Base-by-base conservation (phyloP, 2,797 vertebrate species). In the Adrianichthys oophorus region DNA sequence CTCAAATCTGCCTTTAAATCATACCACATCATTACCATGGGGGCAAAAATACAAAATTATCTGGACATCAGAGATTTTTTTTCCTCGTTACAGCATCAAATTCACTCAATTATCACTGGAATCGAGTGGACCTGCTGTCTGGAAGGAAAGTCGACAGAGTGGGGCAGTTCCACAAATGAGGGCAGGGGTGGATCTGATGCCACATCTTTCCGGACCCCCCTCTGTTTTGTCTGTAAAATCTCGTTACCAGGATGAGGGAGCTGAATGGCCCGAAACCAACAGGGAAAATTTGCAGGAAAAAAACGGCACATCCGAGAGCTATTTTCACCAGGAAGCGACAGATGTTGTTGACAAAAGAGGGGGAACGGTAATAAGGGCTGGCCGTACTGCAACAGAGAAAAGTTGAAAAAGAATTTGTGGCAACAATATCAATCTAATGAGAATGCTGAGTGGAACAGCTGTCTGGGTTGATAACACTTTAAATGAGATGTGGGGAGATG, bases 321-420 rank as follows among this genome's bases (percentile, higher is more conserved):
- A 0, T 62, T 70, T 68, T 51, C 18, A 5, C 53, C 32, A 49
- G 52, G 61, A 62, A 78, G 48, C 48, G 63, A 85, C 89, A 89
- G 87, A 85, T 89, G 87, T 87, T 89, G 87, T 86, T 85, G 83
- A 88, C 85, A 85, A 82, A 83, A 48, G 68, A 49, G 59, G 19
- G 58, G 46, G 56, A 66, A 56, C 24, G 64, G 32, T 44, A 83
- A 72, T 70, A 75, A 79, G 75, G 56, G 48, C 24, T 56, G 66
- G 80, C 76, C 79, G 79, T 70, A 82, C 70, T 69, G 55, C 65
- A 85, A 84, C 59, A 70, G 61, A 73, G 72, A 65, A 72, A 80
- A 72, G 75, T 68, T 58, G 79, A 75, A 84, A 75, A 85, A 70
- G 84, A 79, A 37, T 37, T 68, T 63, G 65, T 56, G 57, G 70